A percentile compares a stretch with the other conserved stretches of the same genome.
These are phyloP conservation scores for Charadrius vociferus DNA, from an alignment of 2,113 vertebrate genomes.

Conservation along the genomic window DNA sequence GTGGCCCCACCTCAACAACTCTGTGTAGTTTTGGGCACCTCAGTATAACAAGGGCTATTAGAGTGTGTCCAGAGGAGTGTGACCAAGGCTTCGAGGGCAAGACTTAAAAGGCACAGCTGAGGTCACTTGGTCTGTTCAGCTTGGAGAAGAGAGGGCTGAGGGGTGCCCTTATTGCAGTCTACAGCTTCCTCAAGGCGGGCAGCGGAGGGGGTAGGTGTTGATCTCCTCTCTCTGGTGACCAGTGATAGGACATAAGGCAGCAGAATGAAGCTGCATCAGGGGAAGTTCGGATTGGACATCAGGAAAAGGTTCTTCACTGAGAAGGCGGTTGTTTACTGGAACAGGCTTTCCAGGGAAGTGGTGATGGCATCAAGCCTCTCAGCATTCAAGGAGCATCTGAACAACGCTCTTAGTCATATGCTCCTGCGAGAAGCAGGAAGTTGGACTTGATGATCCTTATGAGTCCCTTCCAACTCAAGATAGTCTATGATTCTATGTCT, in stretches of 20 bases:
- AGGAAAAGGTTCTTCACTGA: background rate
- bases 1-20: fast-evolving
- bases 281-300: background rate
- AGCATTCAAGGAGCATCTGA: background rate
- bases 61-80: background rate
- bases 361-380: background rate
- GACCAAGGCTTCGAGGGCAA: background rate
- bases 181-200: background rate
- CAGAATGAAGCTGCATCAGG: background rate
- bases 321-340: background rate
- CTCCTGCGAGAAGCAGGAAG: background rate
- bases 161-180: background rate
- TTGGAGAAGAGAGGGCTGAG: background rate
- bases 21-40: background rate
- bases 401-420: fast-evolving
- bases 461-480: background rate
- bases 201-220: background rate
- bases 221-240: background rate
- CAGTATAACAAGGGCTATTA: background rate
- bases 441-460: background rate
- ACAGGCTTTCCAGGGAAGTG: background rate
- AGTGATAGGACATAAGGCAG: fast-evolving
- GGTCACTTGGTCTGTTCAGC: background rate
- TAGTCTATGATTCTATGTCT: background rate
- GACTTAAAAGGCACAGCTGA: background rate